Base-by-base conservation (phyloP, 2,113 vertebrate species). In the Salvelinus fontinalis region DNA sequence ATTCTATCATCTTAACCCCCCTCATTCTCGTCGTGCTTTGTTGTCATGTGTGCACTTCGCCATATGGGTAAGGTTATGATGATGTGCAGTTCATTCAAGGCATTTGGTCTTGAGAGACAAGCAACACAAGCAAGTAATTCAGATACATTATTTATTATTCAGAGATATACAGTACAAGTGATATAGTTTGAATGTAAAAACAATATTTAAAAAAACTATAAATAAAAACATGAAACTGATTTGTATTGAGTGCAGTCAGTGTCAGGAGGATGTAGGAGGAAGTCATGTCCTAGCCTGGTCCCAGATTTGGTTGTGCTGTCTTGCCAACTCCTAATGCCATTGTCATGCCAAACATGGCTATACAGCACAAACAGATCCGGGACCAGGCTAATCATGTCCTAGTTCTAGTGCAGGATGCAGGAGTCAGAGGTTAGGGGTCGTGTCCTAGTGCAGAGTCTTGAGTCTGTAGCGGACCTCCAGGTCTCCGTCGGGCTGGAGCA, bases 401-500 rank as follows among this genome's bases (percentile, higher is more conserved):
- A 62, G n/a, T 22, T 67, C 27, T 31, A 31, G 13, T 39, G 29
- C 31, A 31, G n/a, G 24, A 16, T 85, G 18, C 65, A 12, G 51
- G 51, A 44, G 51, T 18, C 51, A 54, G 51, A 54, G 16, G 51
- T 54, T 54, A 54, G 12, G 51, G 14, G 62, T 31, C 3, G 69
- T 0, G 26, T 81, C 31, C 13, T 66, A 67, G 22, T 22, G n/a
- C 71, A 59, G 71, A 44, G 9, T 83, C 89, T 88, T 93, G 27
- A 76, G 3, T 72, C 88, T 90, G 88, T 94, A 94, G 29, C 85
- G 91, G 86, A 94, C 59, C 31, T 86, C 75, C 67, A 93, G 73
- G 1, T 95, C 93, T 0, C 85, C 90, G 12, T 91, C 76, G 0
- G 95, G 93, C 86, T 97, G 93, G 29, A 95, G 79, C 73, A 96